A percentile compares a stretch with the other conserved stretches of the same genome.
Evolutionary conservation across 2,797 vertebrate species (phyloP).

Genomic region (Cynodonichthys magdalenae): DNA sequence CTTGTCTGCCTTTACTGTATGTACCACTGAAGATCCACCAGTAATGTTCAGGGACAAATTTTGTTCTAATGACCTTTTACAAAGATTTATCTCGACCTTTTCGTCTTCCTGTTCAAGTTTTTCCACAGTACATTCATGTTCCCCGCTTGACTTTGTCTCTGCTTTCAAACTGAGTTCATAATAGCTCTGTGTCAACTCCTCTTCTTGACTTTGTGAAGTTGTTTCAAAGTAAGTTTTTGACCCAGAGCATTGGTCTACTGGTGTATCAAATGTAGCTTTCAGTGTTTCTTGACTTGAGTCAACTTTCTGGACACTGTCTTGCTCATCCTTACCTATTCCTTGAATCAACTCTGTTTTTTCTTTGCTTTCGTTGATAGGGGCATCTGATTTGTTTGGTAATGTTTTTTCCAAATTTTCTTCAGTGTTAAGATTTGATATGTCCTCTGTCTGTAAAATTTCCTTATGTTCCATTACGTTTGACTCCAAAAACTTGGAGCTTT

Average conservation of each 20-base stretch:
- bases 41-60: constrained; percentile 51
- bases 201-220: constrained; percentile 80
- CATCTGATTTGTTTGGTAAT: constrained; percentile 20
- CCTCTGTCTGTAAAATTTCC: constrained; percentile 19
- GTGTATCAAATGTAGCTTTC: constrained; percentile 18
- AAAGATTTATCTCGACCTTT: constrained; percentile 3
- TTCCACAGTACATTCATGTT: constrained; percentile 12
- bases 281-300: constrained; percentile 27
- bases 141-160: constrained; percentile 49
- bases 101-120: constrained; percentile 25
- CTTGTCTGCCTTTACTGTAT: constrained; percentile 10
- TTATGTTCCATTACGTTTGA: constrained; percentile 27
- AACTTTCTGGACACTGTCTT: constrained; percentile 12
- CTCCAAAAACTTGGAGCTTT: constrained; percentile 7
- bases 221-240: constrained; percentile 87
- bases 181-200: constrained; percentile 81
- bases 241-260: constrained; percentile 2
- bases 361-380: constrained; percentile 15
- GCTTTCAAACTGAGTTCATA: constrained; percentile 87
- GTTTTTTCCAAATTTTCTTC: constrained; percentile 20
- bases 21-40: constrained; percentile 22
- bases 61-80: constrained; percentile 48
- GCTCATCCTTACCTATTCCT: not conserved
- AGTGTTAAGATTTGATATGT: not conserved
- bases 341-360: constrained; percentile 2